A percentile compares a stretch with the other conserved stretches of the same genome.
Conservation (phyloP, 2,797 vertebrate genomes). For the Anguilla obscura region DNA sequence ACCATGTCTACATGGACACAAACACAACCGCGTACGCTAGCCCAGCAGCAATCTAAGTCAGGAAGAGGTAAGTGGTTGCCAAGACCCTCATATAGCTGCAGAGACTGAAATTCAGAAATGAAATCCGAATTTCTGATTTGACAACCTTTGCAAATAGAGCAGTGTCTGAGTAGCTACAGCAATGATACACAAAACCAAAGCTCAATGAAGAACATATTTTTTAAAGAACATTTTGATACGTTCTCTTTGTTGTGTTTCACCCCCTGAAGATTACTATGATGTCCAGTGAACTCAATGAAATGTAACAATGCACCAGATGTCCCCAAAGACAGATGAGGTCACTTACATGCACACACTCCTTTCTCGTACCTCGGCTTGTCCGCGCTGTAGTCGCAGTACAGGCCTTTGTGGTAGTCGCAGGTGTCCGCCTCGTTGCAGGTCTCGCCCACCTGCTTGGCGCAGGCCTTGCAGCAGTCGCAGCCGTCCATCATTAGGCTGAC, state of each 20-base stretch:
- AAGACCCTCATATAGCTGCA: not conserved
- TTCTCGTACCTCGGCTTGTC: conserved; percentile 99
- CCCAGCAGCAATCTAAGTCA: not conserved
- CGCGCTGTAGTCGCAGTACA: conserved; percentile 97
- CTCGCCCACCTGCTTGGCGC: conserved; percentile 87
- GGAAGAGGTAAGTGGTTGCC: not conserved
- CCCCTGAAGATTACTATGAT: not conserved
- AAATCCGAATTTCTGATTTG: not conserved
- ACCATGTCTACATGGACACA: conserved; percentile 75
- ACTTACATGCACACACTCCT: conserved; percentile 99
- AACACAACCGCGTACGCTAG: conserved; percentile 6
- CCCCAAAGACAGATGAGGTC: conserved; percentile 36
- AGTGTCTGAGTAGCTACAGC: not conserved
- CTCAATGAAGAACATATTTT: not conserved
- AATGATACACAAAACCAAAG: not conserved
- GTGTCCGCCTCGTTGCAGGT: conserved; percentile 86
- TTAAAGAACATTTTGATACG: not conserved
- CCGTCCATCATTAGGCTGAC: conserved; percentile 90
- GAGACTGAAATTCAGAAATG: not conserved
- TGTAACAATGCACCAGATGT: not conserved
- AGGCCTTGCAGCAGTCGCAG: conserved; percentile 91
- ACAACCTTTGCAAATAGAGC: not conserved
- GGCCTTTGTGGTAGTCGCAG: conserved; percentile 90
- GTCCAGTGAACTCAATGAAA: not conserved
- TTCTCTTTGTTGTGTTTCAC: not conserved